Conservation (phyloP, 2,113 vertebrate species). For the Panthera tigris region DNA sequence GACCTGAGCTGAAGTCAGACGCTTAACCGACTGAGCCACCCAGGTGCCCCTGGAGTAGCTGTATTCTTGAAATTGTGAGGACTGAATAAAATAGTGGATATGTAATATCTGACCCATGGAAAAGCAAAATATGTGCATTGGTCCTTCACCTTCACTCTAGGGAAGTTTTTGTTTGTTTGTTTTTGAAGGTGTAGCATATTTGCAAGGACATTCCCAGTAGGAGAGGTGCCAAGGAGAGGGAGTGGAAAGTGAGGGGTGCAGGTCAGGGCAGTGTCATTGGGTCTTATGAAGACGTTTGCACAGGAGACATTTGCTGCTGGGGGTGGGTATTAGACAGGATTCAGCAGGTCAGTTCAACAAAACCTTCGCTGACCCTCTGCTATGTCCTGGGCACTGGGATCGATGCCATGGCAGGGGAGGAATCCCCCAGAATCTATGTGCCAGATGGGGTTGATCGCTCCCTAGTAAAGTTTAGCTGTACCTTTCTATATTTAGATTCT, state of each 20-base stretch:
- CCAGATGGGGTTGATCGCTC: neutral
- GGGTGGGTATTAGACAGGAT: neutral
- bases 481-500: conserved; percentile 72
- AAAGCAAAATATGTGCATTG: neutral
- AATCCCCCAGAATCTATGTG: neutral
- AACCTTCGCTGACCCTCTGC: neutral
- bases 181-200: neutral
- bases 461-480: neutral
- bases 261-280: neutral
- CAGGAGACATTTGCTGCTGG: neutral
- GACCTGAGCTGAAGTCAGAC: no score
- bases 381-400: neutral
- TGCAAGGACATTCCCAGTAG: neutral
- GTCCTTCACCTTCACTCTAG: neutral
- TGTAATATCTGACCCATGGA: neutral
- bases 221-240: neutral
- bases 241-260: neutral
- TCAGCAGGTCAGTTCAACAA: neutral
- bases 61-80: neutral
- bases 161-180: neutral
- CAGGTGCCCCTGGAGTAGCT: neutral
- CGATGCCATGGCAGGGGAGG: neutral
- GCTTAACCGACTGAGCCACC: no score
- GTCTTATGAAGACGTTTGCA: neutral
- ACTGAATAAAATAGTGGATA: neutral